Conservation (phyloP, 2,888 invertebrate genomes). For the Micoletzkya japonica region DNA sequence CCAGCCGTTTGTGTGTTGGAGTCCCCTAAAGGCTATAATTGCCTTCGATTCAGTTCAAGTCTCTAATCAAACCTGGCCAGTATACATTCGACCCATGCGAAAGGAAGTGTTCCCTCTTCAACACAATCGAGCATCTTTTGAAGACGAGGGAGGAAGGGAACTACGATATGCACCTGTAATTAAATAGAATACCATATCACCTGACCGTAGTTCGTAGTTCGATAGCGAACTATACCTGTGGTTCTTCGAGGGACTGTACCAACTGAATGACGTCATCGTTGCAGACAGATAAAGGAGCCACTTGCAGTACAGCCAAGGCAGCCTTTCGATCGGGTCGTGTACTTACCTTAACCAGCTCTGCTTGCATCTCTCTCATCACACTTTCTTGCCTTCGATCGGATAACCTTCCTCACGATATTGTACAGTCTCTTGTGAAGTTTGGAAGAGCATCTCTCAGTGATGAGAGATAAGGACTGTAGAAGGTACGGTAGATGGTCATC, state of each 20-base stretch:
- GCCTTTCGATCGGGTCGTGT: conserved; percentile 38
- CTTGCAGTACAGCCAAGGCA: conserved; percentile 42
- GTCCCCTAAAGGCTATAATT: conserved; percentile 29
- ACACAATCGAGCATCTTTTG: not conserved
- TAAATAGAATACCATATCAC: not conserved
- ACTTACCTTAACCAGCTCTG: too few relatives aligned
- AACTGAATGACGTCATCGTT: conserved; percentile 36
- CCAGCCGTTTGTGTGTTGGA: conserved; percentile 51
- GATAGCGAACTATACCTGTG: conserved; percentile 36
- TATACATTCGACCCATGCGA: conserved; percentile 33
- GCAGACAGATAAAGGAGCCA: not conserved
- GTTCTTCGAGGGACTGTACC: conserved; percentile 47
- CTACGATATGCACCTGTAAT: conserved; percentile 26
- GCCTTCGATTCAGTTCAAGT: not conserved
- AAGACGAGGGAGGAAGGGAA: conserved; percentile 24
- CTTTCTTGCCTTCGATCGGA: not conserved
- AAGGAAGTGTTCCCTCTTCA: conserved; percentile 7
- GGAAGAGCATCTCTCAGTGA: conserved; percentile 28
- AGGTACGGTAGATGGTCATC: not conserved
- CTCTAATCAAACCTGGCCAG: conserved; percentile 27
- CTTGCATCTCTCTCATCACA: not conserved
- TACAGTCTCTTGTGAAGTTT: conserved; percentile 13
- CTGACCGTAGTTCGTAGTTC: not conserved
- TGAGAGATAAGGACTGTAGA: conserved; percentile 36
- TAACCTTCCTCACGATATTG: conserved; percentile 17